phyloP scores from a whole-genome alignment of 1,140 invertebrate genomes.

The Rhynchophorus ferrugineus region DNA sequence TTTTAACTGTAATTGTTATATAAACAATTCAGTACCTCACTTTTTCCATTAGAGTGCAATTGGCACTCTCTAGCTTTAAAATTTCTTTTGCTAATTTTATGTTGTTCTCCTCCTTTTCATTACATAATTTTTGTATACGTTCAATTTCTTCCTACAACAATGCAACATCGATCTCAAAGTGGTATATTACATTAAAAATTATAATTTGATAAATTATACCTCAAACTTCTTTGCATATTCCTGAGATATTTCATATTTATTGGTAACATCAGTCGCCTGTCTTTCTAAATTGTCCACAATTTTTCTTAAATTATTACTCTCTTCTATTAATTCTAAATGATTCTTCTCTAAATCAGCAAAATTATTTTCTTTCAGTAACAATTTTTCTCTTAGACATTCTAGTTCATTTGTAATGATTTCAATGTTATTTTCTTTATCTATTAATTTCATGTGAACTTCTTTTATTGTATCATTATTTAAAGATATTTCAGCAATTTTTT shows the following conservation, averaged over 20 bases:
- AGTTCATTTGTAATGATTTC: slow-evolving; percentile 37
- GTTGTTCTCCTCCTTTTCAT: slow-evolving; percentile 22
- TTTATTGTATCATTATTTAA: slow-evolving; percentile 36
- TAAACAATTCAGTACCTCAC: no score
- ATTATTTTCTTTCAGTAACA: slow-evolving; percentile 13
- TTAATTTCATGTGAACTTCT: slow-evolving; percentile 43
- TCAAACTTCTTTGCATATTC: slow-evolving; percentile 39
- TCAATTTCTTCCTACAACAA: slow-evolving; percentile 31
- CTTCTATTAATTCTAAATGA: slow-evolving; percentile 34
- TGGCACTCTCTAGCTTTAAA: slow-evolving; percentile 12
- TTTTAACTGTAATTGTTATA: background rate
- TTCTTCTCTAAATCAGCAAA: slow-evolving; percentile 33
- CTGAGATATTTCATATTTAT: slow-evolving; percentile 40
- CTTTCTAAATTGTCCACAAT: slow-evolving; percentile 29
- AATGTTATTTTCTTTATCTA: slow-evolving; percentile 39
- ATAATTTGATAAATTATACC: background rate
- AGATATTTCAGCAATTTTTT: slow-evolving; percentile 39
- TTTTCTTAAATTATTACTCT: slow-evolving; percentile 20
- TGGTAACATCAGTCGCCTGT: slow-evolving; percentile 36
- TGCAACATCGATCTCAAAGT: slow-evolving; percentile 32
- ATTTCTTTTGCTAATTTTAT: slow-evolving; percentile 15
- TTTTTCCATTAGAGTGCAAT: slow-evolving; percentile 5
- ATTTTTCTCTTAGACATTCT: slow-evolving; percentile 13
- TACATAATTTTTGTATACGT: slow-evolving; percentile 26
- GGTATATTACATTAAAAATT: background rate